phyloP scores from a whole-genome alignment of 1,140 invertebrate species.

The Solenopsis fugax region DNA sequence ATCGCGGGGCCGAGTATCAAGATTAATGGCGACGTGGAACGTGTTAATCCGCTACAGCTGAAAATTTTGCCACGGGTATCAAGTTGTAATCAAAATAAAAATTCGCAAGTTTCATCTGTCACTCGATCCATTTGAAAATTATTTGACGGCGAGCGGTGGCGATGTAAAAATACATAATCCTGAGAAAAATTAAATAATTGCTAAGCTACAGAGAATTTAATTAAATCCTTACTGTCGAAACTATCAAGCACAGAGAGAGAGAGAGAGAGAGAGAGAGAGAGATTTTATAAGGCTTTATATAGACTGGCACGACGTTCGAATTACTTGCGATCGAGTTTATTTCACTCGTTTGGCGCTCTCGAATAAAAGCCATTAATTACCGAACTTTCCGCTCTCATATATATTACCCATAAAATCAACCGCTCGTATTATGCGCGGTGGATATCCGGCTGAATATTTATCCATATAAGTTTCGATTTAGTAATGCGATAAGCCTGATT shows the following conservation, averaged over 20 bases:
- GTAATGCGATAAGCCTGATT: constrained; percentile 34
- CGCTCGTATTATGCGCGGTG: constrained; percentile 54
- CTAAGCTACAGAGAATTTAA: neutral
- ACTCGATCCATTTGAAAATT: neutral
- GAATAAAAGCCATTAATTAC: constrained; percentile 66
- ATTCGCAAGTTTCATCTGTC: constrained; percentile 3
- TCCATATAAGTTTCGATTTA: constrained; percentile 55
- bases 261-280: neutral
- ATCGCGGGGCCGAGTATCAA: constrained; percentile 59
- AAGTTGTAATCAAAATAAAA: constrained; percentile 5
- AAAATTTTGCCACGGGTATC: constrained; percentile 3
- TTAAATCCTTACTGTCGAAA: neutral
- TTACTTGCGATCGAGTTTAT: constrained; percentile 66
- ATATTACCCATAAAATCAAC: constrained; percentile 65
- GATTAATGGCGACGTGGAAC: constrained; percentile 63
- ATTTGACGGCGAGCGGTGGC: neutral
- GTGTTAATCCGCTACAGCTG: neutral
- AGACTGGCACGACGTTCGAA: constrained; percentile 48
- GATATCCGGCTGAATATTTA: constrained; percentile 62
- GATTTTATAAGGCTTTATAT: constrained; percentile 64
- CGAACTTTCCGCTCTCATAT: constrained; percentile 62
- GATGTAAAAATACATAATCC: constrained; percentile 2
- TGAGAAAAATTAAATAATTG: neutral
- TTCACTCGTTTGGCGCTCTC: constrained; percentile 59
- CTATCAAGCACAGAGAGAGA: neutral